phyloP scores from a whole-genome alignment of 2,797 vertebrate genomes.

The Thalassophryne amazonica region DNA sequence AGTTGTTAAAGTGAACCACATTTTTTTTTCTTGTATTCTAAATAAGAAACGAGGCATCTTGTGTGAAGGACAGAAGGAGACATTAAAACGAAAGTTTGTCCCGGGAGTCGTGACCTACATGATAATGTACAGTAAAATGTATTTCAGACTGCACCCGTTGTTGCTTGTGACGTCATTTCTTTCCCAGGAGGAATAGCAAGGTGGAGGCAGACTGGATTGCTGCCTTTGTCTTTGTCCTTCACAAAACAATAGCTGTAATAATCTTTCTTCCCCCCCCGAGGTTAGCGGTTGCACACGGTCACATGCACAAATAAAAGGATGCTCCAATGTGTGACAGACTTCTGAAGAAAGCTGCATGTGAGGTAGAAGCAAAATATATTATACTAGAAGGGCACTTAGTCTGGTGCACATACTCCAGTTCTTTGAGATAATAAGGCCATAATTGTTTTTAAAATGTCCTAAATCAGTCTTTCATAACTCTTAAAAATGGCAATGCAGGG shows the following conservation, averaged over 20 bases:
- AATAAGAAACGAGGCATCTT: constrained; percentile 8
- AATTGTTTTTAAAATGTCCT: no score
- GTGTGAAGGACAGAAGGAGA: constrained; percentile 23
- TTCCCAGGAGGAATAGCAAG: constrained; percentile 35
- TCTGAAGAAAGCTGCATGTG: not conserved
- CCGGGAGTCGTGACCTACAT: constrained; percentile 56
- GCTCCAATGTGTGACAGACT: not conserved
- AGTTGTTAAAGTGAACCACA: not conserved
- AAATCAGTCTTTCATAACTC: no score
- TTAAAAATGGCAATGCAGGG: no score
- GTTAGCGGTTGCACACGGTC: constrained; percentile 19
- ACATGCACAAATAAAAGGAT: not conserved
- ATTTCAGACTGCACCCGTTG: constrained; percentile 27
- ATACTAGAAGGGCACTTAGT: no score
- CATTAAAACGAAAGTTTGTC: constrained; percentile 25
- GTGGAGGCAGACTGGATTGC: constrained; percentile 30
- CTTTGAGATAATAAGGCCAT: no score
- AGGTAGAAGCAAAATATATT: no score
- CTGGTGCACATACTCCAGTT: no score
- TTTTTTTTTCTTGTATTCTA: not conserved
- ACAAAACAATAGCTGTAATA: constrained; percentile 61
- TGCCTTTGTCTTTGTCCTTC: constrained; percentile 59
- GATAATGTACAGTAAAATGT: constrained; percentile 46
- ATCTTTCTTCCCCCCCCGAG: constrained; percentile 28
- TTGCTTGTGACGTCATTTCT: constrained; percentile 32